These are phyloP conservation scores for Sigmodon hispidus DNA, from an alignment of 2,113 vertebrate species.

Conservation along the genomic window DNA sequence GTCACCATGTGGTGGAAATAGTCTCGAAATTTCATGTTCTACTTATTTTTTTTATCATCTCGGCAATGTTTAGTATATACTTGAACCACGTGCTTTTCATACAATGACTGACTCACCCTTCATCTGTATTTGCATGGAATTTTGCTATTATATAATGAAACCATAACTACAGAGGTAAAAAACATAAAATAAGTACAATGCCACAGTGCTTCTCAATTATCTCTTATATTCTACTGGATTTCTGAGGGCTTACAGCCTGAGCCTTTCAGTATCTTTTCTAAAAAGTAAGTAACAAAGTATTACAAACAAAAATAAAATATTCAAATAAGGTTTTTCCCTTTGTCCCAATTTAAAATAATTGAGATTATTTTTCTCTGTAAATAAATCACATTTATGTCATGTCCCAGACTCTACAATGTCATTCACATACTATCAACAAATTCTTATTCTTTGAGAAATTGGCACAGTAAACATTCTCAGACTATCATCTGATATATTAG, in stretches of 20 bases:
- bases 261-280: not conserved
- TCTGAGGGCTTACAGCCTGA: not conserved
- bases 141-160: constrained; percentile 1
- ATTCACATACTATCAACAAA: not conserved
- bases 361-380: constrained; percentile 36
- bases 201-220: not conserved
- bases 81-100: not conserved
- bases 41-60: not conserved
- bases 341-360: constrained; percentile 19
- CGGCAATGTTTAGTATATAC: not conserved
- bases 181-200: constrained; percentile 6
- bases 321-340: not conserved
- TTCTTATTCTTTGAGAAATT: constrained; percentile 59
- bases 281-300: not conserved
- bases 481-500: constrained; percentile 23
- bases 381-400: not conserved
- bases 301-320: not conserved
- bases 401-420: not conserved
- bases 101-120: not conserved
- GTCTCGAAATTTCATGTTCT: not conserved
- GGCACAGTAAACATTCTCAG: constrained; percentile 51
- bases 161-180: constrained; percentile 11
- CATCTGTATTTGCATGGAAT: not conserved
- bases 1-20: constrained; percentile 33
- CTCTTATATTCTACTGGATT: not conserved